Percentiles rank a stretch among this genome's conserved stretches.
Conservation (phyloP, 2,797 vertebrate species). For the Macrochelys suwanniensis region DNA sequence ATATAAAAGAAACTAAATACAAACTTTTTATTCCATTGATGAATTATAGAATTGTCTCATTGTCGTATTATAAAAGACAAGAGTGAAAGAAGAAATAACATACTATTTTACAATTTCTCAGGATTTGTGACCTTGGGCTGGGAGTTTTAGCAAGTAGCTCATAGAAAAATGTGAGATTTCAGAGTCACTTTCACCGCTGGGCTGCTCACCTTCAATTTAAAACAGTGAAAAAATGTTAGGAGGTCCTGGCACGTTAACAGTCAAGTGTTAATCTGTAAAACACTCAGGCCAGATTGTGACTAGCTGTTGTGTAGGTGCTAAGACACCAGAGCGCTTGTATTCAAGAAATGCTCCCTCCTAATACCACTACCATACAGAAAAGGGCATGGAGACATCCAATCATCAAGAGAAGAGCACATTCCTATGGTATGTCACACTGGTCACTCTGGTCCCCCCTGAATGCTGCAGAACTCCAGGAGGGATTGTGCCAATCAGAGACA, state of each 20-base stretch:
- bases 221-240: background rate
- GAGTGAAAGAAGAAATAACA: background rate
- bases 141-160: background rate
- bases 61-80: background rate
- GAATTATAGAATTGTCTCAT: too few species aligned
- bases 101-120: background rate
- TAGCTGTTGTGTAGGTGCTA: background rate
- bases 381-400: background rate
- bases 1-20: background rate
- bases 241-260: background rate
- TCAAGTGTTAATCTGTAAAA: background rate
- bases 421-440: background rate
- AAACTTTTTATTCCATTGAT: background rate
- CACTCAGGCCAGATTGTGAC: background rate
- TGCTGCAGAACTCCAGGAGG: background rate
- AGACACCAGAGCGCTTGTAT: background rate
- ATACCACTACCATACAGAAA: background rate
- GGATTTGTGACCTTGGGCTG: background rate
- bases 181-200: background rate
- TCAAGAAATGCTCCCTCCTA: background rate
- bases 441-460: background rate
- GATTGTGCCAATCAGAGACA: background rate
- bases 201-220: background rate
- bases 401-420: background rate
- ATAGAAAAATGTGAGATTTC: background rate